phyloP scores from a whole-genome alignment of 2,797 vertebrate genomes.

The Tadarida brasiliensis region DNA sequence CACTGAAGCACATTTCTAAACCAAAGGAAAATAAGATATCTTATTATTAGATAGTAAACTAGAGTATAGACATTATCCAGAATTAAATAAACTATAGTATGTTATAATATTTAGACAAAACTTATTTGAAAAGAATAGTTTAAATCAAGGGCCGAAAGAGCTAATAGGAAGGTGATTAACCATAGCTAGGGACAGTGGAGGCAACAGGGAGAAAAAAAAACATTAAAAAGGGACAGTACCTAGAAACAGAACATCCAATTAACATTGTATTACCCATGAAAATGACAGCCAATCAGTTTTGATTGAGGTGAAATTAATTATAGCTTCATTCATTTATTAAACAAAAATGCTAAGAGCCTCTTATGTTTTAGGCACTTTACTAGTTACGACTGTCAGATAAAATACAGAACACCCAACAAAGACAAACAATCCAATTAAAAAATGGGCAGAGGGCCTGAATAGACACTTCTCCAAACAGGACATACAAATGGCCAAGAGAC shows the following conservation, averaged over 20 bases:
- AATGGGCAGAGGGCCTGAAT: no score
- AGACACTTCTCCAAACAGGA: no score
- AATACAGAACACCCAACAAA: not conserved
- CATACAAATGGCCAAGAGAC: no score
- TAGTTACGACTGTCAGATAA: not conserved
- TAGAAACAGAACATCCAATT: not conserved
- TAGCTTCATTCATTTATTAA: not conserved
- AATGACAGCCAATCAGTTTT: not conserved
- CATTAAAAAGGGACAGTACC: rapidly evolving
- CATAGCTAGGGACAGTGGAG: not conserved
- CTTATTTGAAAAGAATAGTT: not conserved
- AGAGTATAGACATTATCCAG: not conserved
- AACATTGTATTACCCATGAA: not conserved
- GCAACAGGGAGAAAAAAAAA: not conserved
- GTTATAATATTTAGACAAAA: not conserved
- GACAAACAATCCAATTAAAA: no score
- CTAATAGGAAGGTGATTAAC: not conserved
- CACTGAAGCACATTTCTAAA: not conserved
- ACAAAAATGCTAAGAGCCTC: not conserved
- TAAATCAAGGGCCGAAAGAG: not conserved
- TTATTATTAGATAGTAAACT: not conserved
- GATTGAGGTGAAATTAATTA: not conserved
- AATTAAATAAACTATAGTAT: not conserved
- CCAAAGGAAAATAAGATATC: not conserved
- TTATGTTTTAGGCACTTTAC: not conserved